These are phyloP conservation scores for Xiphias gladius DNA, from an alignment of 2,113 vertebrate genomes.

Conservation along the genomic window DNA sequence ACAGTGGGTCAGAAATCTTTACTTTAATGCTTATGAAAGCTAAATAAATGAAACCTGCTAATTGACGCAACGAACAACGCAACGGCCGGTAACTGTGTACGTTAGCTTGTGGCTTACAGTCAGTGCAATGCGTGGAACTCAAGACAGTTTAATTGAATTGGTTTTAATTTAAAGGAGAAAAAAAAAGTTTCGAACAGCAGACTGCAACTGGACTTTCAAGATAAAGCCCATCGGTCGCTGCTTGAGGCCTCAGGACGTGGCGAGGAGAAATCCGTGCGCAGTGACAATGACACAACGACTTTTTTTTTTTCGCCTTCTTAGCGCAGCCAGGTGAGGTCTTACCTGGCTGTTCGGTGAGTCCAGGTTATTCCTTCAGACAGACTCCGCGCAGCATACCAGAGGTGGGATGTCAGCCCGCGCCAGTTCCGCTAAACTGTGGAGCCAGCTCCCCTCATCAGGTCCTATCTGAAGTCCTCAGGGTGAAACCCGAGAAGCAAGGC, in stretches of 20 bases:
- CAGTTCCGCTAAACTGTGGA: slow-evolving; percentile 42
- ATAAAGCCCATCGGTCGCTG: background rate
- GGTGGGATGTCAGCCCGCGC: slow-evolving; percentile 60
- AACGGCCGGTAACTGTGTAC: background rate
- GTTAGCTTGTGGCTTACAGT: no score
- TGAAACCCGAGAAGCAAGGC: slow-evolving; percentile 68
- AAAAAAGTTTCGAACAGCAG: slow-evolving; percentile 1
- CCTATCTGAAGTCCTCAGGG: slow-evolving; percentile 19
- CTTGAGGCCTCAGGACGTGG: no score
- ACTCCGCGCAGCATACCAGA: slow-evolving; percentile 66
- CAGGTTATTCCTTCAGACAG: slow-evolving; percentile 33
- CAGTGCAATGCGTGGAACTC: no score
- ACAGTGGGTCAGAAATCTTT: background rate
- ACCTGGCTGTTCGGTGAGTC: slow-evolving; percentile 68
- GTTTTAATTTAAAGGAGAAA: no score
- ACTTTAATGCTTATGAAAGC: no score
- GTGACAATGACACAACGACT: rapidly evolving
- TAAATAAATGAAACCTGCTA: no score
- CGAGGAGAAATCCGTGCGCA: background rate
- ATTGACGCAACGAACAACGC: background rate
- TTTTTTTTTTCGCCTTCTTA: background rate
- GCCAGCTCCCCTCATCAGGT: slow-evolving; percentile 30
- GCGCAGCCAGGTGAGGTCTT: slow-evolving; percentile 59
- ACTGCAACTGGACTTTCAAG: background rate
- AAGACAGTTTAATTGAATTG: background rate